Evolutionary conservation across 92 coral and sea anemone genomes (phyloP).

Genomic region (Hydrozoanthus gracilis): DNA sequence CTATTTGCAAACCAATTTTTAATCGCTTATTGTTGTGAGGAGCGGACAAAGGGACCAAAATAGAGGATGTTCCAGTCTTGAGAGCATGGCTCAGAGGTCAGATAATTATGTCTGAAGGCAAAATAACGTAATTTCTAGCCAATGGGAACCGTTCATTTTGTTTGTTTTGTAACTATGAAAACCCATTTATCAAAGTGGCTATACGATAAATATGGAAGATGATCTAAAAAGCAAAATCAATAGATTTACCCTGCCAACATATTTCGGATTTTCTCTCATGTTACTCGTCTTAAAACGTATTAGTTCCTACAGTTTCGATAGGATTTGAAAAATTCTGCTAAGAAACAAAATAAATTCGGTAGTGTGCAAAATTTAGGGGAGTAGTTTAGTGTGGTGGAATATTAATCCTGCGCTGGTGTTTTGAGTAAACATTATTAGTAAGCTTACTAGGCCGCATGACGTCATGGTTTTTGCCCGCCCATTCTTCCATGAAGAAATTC

Average conservation of each 20-base stretch:
- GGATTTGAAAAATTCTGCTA: not conserved
- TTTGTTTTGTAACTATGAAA: not conserved
- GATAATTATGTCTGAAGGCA: conserved; percentile 31
- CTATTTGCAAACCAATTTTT: not conserved
- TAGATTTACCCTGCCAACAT: not conserved
- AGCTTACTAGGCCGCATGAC: conserved; percentile 12
- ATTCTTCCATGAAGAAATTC: conserved; percentile 30
- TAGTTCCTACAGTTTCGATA: not conserved
- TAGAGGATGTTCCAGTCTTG: conserved; percentile 19
- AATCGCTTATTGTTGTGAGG: not conserved
- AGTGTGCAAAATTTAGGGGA: not conserved
- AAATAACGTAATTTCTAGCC: conserved; percentile 33
- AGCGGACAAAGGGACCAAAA: conserved; percentile 3
- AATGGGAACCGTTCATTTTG: not conserved
- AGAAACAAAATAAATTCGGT: conserved; percentile 2
- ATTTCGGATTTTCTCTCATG: not conserved
- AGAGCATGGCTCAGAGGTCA: conserved; percentile 36
- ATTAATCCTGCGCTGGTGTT: conserved; percentile 44
- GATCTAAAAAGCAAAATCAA: not conserved
- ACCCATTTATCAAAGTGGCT: not conserved
- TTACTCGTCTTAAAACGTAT: not conserved
- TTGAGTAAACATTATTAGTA: conserved; percentile 32
- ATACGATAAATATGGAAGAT: not conserved
- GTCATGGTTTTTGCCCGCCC: conserved; percentile 50
- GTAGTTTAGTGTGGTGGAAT: conserved; percentile 4